Evolutionary conservation across 2,113 vertebrate species (phyloP).

Genomic region (Kryptolebias marmoratus): DNA sequence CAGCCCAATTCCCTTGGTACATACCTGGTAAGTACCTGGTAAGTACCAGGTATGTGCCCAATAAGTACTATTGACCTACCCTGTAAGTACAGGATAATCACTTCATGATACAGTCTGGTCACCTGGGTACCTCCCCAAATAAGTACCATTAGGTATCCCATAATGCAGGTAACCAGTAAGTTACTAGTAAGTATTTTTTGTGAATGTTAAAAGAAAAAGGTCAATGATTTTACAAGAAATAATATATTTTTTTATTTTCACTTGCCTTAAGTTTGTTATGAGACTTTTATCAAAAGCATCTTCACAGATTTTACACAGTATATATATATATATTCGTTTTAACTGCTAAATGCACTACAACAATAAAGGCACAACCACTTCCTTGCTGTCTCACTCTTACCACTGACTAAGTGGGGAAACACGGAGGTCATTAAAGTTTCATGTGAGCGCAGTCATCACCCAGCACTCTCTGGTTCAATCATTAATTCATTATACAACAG

Average conservation of each 20-base stretch:
- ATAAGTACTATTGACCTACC: too few relatives aligned
- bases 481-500: constrained; percentile 67
- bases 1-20: too few relatives aligned
- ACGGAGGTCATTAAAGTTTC: constrained; percentile 68
- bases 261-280: constrained; percentile 26
- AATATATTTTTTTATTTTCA: constrained; percentile 48
- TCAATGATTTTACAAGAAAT: constrained; percentile 36
- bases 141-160: too few relatives aligned
- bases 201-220: constrained; percentile 25
- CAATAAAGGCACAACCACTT: constrained; percentile 48
- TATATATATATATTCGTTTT: constrained; percentile 23
- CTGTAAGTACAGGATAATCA: too few relatives aligned
- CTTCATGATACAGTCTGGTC: too few relatives aligned
- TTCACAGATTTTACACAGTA: constrained; percentile 24
- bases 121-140: too few relatives aligned
- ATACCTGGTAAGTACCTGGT: not conserved
- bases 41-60: too few relatives aligned
- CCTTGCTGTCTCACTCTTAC: constrained; percentile 44
- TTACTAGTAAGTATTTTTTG: constrained; percentile 4
- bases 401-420: constrained; percentile 67
- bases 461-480: constrained; percentile 60
- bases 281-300: constrained; percentile 32
- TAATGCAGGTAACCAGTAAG: not conserved
- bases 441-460: constrained; percentile 63
- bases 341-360: constrained; percentile 11